Evolutionary conservation across 23 tunicate species (phyloP).

Genomic region (Diplosoma virens): DNA sequence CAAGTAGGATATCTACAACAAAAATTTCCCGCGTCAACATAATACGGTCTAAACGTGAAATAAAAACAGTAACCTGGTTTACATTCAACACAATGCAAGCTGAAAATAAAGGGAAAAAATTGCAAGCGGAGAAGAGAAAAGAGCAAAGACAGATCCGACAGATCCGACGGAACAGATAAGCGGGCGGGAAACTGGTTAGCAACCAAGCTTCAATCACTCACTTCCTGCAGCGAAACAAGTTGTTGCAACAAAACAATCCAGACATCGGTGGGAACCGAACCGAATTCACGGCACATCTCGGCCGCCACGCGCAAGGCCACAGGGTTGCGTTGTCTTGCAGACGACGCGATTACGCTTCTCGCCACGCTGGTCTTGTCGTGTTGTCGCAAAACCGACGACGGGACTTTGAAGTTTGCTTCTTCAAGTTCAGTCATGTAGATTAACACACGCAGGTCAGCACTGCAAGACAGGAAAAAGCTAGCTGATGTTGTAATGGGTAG

Average conservation of each 20-base stretch:
- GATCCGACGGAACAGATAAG: too few relatives aligned
- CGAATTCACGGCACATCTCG: conserved; percentile 70
- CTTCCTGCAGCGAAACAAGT: conserved; percentile 63
- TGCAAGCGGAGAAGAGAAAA: too few relatives aligned
- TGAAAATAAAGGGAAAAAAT: too few relatives aligned
- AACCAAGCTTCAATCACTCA: not conserved
- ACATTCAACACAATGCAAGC: too few relatives aligned
- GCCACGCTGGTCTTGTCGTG: conserved; percentile 43
- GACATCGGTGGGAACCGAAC: conserved; percentile 37
- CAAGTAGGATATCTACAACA: conserved; percentile 33
- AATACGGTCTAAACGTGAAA: too few relatives aligned
- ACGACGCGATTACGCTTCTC: conserved; percentile 50
- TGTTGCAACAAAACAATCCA: conserved; percentile 69
- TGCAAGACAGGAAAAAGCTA: not conserved
- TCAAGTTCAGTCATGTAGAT: conserved; percentile 60
- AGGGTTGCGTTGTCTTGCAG: conserved; percentile 52
- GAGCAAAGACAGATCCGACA: too few relatives aligned
- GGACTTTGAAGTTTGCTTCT: conserved; percentile 42
- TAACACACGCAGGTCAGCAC: conserved; percentile 49
- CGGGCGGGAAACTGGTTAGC: too few relatives aligned
- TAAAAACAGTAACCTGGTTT: too few relatives aligned
- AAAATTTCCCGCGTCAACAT: too few relatives aligned
- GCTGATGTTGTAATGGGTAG: too few relatives aligned
- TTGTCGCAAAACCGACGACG: conserved; percentile 32
- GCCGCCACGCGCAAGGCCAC: conserved; percentile 61